Percentiles rank a stretch among this genome's conserved stretches.
Evolutionary conservation across 2,888 invertebrate species (phyloP).

Genomic region (Julus scanicus): DNA sequence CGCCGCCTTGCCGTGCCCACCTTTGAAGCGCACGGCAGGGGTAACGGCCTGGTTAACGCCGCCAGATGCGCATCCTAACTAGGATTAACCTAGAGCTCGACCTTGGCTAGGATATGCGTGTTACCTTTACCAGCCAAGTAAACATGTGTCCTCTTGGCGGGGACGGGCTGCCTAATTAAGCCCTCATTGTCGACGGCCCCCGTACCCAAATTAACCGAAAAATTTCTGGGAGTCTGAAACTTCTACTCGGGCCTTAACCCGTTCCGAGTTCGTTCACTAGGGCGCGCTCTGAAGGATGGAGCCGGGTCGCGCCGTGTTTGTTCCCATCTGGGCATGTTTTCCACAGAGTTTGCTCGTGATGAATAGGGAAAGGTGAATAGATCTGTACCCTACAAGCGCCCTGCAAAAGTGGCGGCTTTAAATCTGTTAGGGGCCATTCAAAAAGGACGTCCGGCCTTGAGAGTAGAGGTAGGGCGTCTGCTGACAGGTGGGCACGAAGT

Average conservation of each 20-base stretch:
- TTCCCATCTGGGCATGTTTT: background rate
- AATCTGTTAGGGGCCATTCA: too few relatives aligned
- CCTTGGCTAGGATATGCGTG: background rate
- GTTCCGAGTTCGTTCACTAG: background rate
- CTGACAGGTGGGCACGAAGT: too few relatives aligned
- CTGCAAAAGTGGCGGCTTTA: background rate
- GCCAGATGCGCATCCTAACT: background rate
- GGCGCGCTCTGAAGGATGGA: background rate
- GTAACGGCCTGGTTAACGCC: background rate
- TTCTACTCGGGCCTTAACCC: background rate
- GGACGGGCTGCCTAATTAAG: background rate
- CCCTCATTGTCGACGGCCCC: background rate
- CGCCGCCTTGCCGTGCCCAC: background rate
- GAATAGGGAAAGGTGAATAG: constrained; percentile 1
- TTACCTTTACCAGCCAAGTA: background rate
- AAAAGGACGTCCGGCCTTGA: too few relatives aligned
- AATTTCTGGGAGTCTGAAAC: background rate
- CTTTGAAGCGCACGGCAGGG: background rate
- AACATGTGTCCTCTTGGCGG: background rate
- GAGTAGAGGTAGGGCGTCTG: too few relatives aligned
- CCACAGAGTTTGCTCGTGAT: background rate
- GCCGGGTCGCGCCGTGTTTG: background rate
- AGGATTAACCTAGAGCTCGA: background rate
- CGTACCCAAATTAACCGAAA: background rate
- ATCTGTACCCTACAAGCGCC: background rate